Conservation (phyloP, 1,140 invertebrate species). For the Atta colombica region DNA sequence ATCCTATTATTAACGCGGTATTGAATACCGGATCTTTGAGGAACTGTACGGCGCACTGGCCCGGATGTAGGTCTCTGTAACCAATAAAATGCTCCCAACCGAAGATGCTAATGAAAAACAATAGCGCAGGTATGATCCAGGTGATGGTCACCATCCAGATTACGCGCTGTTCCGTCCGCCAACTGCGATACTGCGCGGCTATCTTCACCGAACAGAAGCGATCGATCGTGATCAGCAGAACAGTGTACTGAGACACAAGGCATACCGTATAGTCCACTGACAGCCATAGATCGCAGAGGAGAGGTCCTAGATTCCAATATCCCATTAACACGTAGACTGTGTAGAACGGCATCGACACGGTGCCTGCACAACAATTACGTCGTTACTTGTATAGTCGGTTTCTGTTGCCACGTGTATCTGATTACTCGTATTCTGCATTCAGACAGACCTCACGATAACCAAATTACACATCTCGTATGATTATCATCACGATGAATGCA, state of each 20-base stretch:
- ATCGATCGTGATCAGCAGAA: constrained; percentile 99
- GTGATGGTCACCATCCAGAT: constrained; percentile 98
- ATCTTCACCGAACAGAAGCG: constrained; percentile 99
- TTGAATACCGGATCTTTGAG: constrained; percentile 99
- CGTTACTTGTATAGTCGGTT: constrained; percentile 39
- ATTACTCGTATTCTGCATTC: constrained; percentile 20
- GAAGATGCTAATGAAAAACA: constrained; percentile 99
- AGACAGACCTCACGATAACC: constrained; percentile 7
- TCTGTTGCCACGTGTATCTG: constrained; percentile 21
- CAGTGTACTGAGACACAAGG: constrained; percentile 99
- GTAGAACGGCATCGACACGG: constrained; percentile 98
- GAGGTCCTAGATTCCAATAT: constrained; percentile 98
- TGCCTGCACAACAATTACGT: constrained; percentile 88
- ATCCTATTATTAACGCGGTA: constrained; percentile 98
- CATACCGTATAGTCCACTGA: constrained; percentile 99
- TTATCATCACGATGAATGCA: constrained; percentile 23
- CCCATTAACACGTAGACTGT: constrained; percentile 98
- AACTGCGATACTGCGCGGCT: constrained; percentile 98
- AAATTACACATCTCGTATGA: constrained; percentile 44
- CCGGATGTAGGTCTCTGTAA: constrained; percentile 93
- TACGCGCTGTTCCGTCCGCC: constrained; percentile 97
- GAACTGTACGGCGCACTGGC: constrained; percentile 99
- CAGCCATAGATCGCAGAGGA: constrained; percentile 99
- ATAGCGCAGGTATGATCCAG: constrained; percentile 98
- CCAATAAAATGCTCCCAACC: constrained; percentile 99